Evolutionary conservation across 2,113 vertebrate species (phyloP), one percentile per base, ranked within the genome.

Genomic region (Promerops cafer): DNA sequence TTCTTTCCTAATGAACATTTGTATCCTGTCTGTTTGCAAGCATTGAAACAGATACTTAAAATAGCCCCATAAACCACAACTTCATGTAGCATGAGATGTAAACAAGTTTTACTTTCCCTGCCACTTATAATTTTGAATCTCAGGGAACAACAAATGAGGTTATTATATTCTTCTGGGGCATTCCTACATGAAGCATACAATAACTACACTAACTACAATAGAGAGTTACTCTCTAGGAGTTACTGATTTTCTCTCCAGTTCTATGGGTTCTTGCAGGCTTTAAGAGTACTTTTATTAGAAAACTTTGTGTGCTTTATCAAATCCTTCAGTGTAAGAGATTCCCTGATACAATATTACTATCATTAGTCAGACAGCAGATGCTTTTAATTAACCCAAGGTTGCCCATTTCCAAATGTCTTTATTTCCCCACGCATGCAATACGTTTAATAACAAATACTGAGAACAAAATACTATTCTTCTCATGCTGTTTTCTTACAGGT

Each of bases 281-380:
- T 17, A 35, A 49, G 53, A 69, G 40, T 4, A 23, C 39, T 93
- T 93, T 74, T 90, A 66, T 69, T 78, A 71, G 49, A 71, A 90
- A 92, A 91, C 47, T 64, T 91, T 13, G n/a, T 23, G 31, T 79
- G 57, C 7, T 1, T 65, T 79, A 95, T 65, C 65, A 79, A 56
- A 82, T 60, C 53, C 91, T 89, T 40, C 40, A 71, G 72, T 16
- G 4, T 28, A 80, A 92, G 88, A 21, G 31, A 81, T 90, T 94
- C 74, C 83, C 80, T 64, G 72, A 92, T 78, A 49, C 49, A 75
- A 50, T 64, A 91, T 75, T 85, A 83, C 80, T 78, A 69, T 68
- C 64, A 80, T 94, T 92, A 93, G 59, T 91, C 87, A 96, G 69
- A 54, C 9, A 94, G 37, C 87, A 95, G 78, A 96, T 95, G 93